Evolutionary conservation across 1,140 invertebrate species (phyloP), one percentile per base, ranked within the genome.

Genomic region (Calycopis cecrops): DNA sequence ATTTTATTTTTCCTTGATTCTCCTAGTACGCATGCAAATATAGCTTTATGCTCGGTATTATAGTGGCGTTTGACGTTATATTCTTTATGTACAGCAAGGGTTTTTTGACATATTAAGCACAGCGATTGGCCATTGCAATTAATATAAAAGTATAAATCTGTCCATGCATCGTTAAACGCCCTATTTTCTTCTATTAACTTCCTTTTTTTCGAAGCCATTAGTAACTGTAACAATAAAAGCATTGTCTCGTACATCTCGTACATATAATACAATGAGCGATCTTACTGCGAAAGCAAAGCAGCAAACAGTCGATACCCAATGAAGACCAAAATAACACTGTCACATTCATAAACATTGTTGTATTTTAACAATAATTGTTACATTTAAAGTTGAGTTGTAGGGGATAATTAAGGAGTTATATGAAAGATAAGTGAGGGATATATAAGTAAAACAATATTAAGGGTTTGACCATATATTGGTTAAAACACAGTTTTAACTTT

Each of bases 21-120:
- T 33, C 63, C 60, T 34, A 57, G 59, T 52, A 68, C 48, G 48
- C 59, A 65, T 38, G 35, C 40, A 67, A 67, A 67, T 67, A 62
- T 65, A 54, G 52, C 60, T 67, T 65, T 67, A 40, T 67, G 61
- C 44, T 67, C 54, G 33, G 1, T 14, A 10, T 37, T 33, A 35
- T 51, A 35, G 1, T 51, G 49, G 49, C 33, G 6, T 51, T 73
- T 75, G 11, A 72, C 52, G 59, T 74, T 79, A 59, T 68, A 73
- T 69, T 76, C 65, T 59, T 78, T 75, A 55, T 69, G 49, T 53
- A 75, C 59, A 53, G 67, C 38, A 64, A 74, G 52, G 50, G 37
- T n/a, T n/a, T n/a, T n/a, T n/a, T n/a, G n/a, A n/a, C n/a, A n/a
- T n/a, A n/a, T n/a, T n/a, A n/a, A n/a, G 64, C 69, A 73, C 53